A percentile compares a stretch with the other conserved stretches of the same genome.
phyloP scores from a whole-genome alignment of 2,797 vertebrate genomes.

The Orientallactaga sibirica region DNA sequence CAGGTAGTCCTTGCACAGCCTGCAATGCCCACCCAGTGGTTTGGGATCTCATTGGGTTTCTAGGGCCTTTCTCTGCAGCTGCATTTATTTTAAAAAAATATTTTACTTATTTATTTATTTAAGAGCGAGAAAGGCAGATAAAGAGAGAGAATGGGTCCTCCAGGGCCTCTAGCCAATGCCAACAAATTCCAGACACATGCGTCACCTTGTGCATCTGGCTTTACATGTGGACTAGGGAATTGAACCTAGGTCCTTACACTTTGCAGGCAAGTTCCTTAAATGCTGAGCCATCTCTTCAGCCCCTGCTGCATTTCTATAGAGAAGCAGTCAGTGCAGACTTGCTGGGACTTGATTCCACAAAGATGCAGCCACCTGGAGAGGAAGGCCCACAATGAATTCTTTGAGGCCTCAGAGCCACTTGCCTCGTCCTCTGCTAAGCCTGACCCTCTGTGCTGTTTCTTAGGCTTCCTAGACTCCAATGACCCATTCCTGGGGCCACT shows the following conservation, averaged over 20 bases:
- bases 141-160: too few species aligned
- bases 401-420: slow-evolving; percentile 74
- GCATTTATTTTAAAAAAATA: slow-evolving; percentile 67
- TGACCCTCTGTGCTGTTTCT: not conserved
- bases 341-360: slow-evolving; percentile 83
- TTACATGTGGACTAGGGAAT: too few species aligned
- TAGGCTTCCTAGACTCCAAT: not conserved
- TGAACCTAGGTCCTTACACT: too few species aligned
- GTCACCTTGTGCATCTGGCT: too few species aligned
- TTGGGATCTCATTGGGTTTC: not conserved
- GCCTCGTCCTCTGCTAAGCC: not conserved
- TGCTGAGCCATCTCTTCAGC: too few species aligned
- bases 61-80: slow-evolving; percentile 78
- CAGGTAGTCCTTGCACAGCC: not conserved
- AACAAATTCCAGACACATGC: too few species aligned
- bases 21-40: too few species aligned
- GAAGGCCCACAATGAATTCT: slow-evolving; percentile 77
- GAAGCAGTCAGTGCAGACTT: slow-evolving; percentile 75
- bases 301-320: slow-evolving; percentile 79
- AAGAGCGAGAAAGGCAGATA: too few species aligned
- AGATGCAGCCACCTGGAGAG: slow-evolving; percentile 85
- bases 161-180: too few species aligned
- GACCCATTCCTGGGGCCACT: not conserved
- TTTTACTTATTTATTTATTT: too few species aligned
- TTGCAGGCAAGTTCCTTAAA: too few species aligned